These are phyloP conservation scores for Callyntrura guangdongensis DNA, from an alignment of 2,888 invertebrate species.

Conservation along the genomic window DNA sequence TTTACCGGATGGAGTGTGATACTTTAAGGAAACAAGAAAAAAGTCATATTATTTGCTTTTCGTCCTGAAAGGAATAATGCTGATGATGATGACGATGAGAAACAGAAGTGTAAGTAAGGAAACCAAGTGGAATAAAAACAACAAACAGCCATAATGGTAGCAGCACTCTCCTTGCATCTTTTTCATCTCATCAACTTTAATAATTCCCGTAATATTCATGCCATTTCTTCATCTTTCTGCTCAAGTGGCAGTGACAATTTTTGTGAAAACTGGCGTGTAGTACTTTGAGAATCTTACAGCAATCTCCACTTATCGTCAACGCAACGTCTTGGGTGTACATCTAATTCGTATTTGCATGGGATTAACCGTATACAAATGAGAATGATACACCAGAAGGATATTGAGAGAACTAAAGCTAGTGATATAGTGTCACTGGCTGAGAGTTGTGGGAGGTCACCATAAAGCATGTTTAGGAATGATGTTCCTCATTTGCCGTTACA, in stretches of 20 bases:
- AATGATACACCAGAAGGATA: not conserved
- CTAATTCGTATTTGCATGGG: slow-evolving; percentile 2
- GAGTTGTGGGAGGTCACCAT: not conserved
- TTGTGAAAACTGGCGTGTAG: not conserved
- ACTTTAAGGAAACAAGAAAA: slow-evolving; percentile 29
- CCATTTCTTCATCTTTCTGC: not conserved
- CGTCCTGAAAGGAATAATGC: too few relatives aligned
- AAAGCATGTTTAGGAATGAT: slow-evolving; percentile 5
- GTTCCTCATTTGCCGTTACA: slow-evolving; percentile 24
- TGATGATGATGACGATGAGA: not conserved
- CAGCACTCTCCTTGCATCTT: too few relatives aligned
- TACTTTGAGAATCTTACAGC: too few relatives aligned
- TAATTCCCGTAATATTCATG: slow-evolving; percentile 17
- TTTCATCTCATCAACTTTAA: slow-evolving; percentile 20
- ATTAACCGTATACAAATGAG: slow-evolving; percentile 28
- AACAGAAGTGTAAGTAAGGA: too few relatives aligned
- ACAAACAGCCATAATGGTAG: too few relatives aligned
- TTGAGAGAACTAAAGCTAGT: too few relatives aligned
- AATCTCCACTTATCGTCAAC: too few relatives aligned
- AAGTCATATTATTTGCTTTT: too few relatives aligned
- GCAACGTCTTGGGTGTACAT: not conserved
- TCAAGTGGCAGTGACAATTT: not conserved
- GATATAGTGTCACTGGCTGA: too few relatives aligned
- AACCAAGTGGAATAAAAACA: not conserved
- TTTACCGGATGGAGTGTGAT: too few relatives aligned